Evolutionary conservation across 1,140 invertebrate genomes (phyloP).

Genomic region (Rhyacophila brunnea): DNA sequence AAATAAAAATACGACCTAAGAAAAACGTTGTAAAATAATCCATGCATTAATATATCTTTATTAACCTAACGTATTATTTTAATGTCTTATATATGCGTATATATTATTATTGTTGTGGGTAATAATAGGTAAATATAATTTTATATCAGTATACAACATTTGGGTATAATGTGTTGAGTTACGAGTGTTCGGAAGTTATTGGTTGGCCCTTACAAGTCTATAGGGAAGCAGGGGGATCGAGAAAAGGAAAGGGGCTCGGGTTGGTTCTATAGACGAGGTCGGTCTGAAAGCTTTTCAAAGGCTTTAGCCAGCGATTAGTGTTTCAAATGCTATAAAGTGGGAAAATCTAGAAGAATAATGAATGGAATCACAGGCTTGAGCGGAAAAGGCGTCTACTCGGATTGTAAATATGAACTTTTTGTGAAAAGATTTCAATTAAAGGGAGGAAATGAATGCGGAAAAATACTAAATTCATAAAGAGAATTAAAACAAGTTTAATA

Average conservation of each 20-base stretch:
- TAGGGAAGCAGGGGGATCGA: neutral
- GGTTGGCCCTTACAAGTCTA: neutral
- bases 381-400: neutral
- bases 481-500: neutral
- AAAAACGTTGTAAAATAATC: too few relatives aligned
- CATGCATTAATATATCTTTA: too few relatives aligned
- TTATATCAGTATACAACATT: too few relatives aligned
- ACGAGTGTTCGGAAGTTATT: neutral
- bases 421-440: neutral
- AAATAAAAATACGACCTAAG: too few relatives aligned
- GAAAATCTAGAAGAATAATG: slow-evolving; percentile 31
- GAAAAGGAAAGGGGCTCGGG: neutral
- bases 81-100: too few relatives aligned
- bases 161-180: too few relatives aligned
- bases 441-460: neutral
- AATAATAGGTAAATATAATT: too few relatives aligned
- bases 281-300: slow-evolving; percentile 26
- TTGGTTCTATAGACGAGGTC: neutral
- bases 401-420: neutral
- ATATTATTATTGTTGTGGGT: too few relatives aligned
- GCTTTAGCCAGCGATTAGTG: slow-evolving; percentile 28
- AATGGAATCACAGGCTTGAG: slow-evolving; percentile 19
- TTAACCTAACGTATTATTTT: too few relatives aligned
- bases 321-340: slow-evolving; percentile 28
- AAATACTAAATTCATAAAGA: neutral